Evolutionary conservation across 2,888 invertebrate species (phyloP).

Genomic region (Clitarchus hookeri): DNA sequence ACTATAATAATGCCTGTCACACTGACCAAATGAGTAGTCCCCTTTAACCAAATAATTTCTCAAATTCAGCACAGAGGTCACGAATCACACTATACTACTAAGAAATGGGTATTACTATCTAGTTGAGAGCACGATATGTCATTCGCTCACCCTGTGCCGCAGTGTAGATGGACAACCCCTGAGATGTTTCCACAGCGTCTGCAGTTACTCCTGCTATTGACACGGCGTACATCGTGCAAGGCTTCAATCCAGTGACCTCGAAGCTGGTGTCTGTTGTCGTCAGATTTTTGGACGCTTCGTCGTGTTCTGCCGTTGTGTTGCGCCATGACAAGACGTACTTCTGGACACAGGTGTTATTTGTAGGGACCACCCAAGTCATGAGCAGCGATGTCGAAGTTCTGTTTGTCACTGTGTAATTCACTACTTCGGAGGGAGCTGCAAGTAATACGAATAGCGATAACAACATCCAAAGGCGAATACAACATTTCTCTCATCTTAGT

Average conservation of each 20-base stretch:
- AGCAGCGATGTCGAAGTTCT: background rate
- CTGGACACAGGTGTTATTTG: background rate
- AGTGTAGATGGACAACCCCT: background rate
- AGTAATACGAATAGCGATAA: background rate
- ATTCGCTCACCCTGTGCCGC: background rate
- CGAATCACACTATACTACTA: no score
- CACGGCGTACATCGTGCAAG: background rate
- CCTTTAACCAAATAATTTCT: no score
- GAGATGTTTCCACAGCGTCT: background rate
- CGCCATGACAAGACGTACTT: background rate
- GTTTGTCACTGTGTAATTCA: background rate
- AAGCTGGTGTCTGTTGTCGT: background rate
- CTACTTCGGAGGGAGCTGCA: background rate
- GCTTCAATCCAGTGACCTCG: background rate
- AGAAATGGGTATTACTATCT: no score
- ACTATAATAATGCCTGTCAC: no score
- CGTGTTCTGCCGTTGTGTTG: background rate
- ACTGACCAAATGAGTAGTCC: no score
- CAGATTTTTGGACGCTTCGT: background rate
- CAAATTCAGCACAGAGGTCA: no score
- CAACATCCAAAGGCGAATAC: background rate
- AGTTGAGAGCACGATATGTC: no score
- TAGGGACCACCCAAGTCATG: background rate
- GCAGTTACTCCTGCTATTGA: background rate
- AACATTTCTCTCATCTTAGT: no score